Evolutionary conservation across 2,797 vertebrate species (phyloP).

Genomic region (Brachymystax lenok): DNA sequence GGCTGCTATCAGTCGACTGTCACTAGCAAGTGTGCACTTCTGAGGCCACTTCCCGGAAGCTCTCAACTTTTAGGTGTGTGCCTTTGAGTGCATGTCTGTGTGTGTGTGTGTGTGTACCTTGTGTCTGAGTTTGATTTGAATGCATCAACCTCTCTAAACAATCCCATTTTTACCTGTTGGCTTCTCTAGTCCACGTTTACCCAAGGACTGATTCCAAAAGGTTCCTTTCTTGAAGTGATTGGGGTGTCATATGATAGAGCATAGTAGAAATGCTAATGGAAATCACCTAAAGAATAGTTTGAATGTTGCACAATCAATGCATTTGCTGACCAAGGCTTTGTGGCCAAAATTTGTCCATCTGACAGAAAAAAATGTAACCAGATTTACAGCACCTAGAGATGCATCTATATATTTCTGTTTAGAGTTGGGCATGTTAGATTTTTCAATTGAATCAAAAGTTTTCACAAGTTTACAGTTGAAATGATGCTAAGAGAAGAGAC

Average conservation of each 20-base stretch:
- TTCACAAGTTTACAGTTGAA: no score
- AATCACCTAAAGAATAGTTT: neutral
- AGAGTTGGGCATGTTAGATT: no score
- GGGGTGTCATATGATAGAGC: neutral
- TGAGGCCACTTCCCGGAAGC: slow-evolving; percentile 68
- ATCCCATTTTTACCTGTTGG: neutral
- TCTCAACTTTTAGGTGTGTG: slow-evolving; percentile 23
- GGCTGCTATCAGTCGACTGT: slow-evolving; percentile 16
- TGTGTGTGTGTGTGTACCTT: neutral
- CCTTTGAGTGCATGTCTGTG: neutral
- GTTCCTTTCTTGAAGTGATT: neutral
- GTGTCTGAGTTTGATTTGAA: slow-evolving; percentile 1
- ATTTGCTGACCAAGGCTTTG: neutral
- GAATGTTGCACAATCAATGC: neutral
- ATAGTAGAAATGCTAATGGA: neutral
- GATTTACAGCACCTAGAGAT: no score
- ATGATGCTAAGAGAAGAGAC: no score
- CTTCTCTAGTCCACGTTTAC: neutral
- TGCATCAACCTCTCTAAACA: neutral
- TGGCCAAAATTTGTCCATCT: no score
- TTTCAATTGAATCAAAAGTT: no score
- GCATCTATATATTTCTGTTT: no score
- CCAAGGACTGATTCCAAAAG: neutral
- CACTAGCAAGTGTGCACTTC: slow-evolving; percentile 41
- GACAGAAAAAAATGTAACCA: no score